phyloP scores from a whole-genome alignment of 2,797 vertebrate species.

The Sebastes vulpes region DNA sequence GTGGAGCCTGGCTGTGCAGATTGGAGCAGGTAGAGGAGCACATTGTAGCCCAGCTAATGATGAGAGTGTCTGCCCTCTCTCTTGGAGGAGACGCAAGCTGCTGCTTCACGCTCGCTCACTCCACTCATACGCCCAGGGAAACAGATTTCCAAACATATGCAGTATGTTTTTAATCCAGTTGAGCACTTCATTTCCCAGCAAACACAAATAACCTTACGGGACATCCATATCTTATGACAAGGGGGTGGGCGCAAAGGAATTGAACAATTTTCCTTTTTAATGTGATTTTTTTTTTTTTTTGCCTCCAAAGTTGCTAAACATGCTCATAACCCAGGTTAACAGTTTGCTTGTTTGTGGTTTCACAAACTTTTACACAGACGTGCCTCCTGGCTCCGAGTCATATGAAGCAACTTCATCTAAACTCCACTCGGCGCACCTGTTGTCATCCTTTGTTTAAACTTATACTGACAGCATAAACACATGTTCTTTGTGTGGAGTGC shows the following conservation, averaged over 20 bases:
- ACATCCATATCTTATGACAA: conserved; percentile 87
- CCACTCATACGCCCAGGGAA: conserved; percentile 86
- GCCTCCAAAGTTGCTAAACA: conserved; percentile 76
- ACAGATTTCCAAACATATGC: conserved; percentile 91
- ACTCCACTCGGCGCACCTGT: conserved; percentile 65
- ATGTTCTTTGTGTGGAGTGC: conserved; percentile 35
- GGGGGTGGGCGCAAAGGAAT: conserved; percentile 86
- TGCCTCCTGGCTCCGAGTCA: conserved; percentile 63
- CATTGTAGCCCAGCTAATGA: conserved; percentile 88
- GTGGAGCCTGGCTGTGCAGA: conserved; percentile 85
- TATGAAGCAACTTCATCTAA: conserved; percentile 67
- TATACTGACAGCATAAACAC: conserved; percentile 55
- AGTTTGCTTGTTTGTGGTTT: conserved; percentile 77
- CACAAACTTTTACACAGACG: conserved; percentile 77
- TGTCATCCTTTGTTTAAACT: conserved; percentile 66
- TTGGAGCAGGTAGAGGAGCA: conserved; percentile 88
- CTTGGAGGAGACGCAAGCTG: conserved; percentile 86
- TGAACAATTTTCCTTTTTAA: conserved; percentile 80
- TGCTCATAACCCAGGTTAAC: conserved; percentile 80
- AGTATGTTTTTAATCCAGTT: conserved; percentile 88
- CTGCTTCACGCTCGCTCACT: conserved; percentile 84
- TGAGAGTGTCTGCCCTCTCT: conserved; percentile 87
- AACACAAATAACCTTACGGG: conserved; percentile 89
- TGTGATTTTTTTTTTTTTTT: conserved; percentile 73
- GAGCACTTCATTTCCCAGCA: conserved; percentile 86